These are phyloP conservation scores for Caenorhabditis inopinata DNA, from an alignment of 1,140 invertebrate species.

Conservation along the genomic window DNA sequence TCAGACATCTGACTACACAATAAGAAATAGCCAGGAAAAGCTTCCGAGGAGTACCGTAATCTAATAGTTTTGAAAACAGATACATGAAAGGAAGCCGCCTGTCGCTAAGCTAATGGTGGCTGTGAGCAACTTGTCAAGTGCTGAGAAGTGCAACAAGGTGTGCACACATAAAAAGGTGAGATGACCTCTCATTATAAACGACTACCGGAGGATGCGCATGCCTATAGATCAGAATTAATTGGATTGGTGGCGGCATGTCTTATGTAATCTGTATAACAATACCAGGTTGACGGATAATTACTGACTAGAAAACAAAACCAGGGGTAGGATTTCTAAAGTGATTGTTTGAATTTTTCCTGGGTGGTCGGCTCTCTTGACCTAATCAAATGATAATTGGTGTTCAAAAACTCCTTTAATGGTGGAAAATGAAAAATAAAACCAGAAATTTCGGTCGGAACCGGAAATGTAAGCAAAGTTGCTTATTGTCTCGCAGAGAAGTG, in stretches of 20 bases:
- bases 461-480: too few species aligned
- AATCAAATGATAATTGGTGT: too few species aligned
- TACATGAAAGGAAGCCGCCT: background rate
- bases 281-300: background rate
- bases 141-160: background rate
- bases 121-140: conserved; percentile 20
- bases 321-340: conserved; percentile 7
- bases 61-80: background rate
- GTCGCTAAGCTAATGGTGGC: conserved; percentile 12
- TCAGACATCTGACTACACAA: conserved; percentile 29
- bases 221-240: conserved; percentile 6
- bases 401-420: too few species aligned
- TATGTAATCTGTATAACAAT: conserved; percentile 26
- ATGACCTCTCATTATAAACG: background rate
- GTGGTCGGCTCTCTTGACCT: background rate
- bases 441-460: too few species aligned
- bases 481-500: too few species aligned
- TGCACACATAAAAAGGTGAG: conserved; percentile 6
- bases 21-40: conserved; percentile 5
- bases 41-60: background rate
- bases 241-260: conserved; percentile 5
- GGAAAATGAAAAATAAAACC: too few species aligned
- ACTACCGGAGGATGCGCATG: background rate
- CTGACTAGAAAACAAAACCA: background rate
- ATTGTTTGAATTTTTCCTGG: background rate